Conservation (phyloP, 2,113 vertebrate species). For the Madoqua kirkii region DNA sequence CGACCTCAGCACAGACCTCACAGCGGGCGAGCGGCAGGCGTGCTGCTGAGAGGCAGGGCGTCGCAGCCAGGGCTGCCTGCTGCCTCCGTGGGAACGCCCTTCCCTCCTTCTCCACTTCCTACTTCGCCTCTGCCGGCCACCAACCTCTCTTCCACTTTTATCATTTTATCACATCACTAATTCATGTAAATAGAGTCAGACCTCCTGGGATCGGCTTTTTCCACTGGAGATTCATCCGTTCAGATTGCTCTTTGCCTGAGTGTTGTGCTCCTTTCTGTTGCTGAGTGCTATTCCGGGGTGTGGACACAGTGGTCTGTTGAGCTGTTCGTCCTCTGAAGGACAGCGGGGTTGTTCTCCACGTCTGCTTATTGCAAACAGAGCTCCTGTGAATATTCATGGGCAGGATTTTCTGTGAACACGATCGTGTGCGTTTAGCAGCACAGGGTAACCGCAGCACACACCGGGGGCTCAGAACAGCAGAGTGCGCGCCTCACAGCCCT, state of each 20-base stretch:
- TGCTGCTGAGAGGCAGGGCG: background rate
- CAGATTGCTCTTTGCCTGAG: background rate
- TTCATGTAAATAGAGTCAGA: background rate
- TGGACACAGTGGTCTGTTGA: background rate
- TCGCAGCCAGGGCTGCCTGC: background rate
- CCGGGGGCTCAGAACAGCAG: fast-evolving
- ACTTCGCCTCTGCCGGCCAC: background rate
- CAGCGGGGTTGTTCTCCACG: background rate
- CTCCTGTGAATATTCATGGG: background rate
- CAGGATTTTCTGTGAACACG: background rate
- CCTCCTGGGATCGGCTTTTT: background rate
- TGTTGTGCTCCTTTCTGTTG: background rate
- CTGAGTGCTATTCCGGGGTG: background rate
- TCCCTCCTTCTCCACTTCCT: background rate
- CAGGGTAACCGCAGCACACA: fast-evolving
- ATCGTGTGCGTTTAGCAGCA: too few species aligned
- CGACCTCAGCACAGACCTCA: too few species aligned
- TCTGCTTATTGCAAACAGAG: background rate
- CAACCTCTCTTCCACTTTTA: background rate
- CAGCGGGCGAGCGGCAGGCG: fast-evolving
- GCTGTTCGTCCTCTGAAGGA: background rate
- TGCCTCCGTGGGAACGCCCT: background rate
- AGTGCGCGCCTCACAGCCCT: background rate
- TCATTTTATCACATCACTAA: background rate
- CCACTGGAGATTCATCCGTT: background rate